Conservation (phyloP, 1,140 invertebrate species). For the Eriocheir sinensis region DNA sequence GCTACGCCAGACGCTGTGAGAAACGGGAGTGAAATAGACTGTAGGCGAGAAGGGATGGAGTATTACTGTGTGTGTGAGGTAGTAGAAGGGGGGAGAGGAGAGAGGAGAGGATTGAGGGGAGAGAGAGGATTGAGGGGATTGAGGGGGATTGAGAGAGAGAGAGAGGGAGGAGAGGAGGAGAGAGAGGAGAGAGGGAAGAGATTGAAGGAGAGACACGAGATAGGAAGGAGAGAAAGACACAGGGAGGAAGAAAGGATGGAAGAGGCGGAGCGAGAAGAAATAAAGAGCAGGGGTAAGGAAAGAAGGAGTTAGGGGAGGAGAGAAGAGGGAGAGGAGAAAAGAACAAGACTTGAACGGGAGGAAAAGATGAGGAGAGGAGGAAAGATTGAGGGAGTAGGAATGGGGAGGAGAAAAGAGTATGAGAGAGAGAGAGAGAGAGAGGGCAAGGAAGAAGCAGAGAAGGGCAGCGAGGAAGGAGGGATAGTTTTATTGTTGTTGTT, state of each 20-base stretch:
- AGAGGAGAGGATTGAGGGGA: not conserved
- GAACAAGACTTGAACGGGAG: not conserved
- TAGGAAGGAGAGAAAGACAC: no score
- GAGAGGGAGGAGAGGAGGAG: slow-evolving; percentile 44
- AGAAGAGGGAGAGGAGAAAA: not conserved
- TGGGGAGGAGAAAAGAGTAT: not conserved
- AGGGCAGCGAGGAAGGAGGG: not conserved
- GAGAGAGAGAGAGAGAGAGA: no score
- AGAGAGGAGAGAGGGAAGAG: not conserved
- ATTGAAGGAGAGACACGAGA: no score
- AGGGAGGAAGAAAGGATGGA: no score
- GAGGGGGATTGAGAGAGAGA: slow-evolving; percentile 39
- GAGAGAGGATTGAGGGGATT: not conserved
- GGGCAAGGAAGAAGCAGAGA: no score
- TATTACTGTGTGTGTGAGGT: no score
- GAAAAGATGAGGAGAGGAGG: not conserved
- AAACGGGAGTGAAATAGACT: no score
- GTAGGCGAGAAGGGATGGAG: no score
- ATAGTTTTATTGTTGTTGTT: not conserved
- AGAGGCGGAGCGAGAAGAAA: not conserved
- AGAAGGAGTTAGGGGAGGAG: not conserved
- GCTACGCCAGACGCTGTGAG: no score
- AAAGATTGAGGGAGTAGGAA: not conserved
- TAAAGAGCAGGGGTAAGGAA: not conserved
- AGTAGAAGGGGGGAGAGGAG: not conserved